Percentiles rank a stretch among this genome's conserved stretches.
Evolutionary conservation across 2,113 vertebrate genomes (phyloP).

Genomic region (Erythrocercus mccallii): DNA sequence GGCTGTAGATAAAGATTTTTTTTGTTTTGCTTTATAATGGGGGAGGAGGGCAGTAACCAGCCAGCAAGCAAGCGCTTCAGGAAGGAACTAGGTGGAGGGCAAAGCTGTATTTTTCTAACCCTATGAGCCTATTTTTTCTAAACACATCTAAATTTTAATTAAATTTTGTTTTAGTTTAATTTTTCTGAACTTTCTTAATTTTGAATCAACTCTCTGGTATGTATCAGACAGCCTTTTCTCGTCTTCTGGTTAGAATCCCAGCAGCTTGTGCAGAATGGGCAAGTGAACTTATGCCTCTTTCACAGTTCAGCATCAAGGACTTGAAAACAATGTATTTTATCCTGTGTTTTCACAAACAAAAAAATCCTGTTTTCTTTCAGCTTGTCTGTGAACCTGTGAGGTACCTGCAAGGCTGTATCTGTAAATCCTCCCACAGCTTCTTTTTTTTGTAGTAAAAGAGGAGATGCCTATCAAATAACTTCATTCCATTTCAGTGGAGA

Average conservation of each 20-base stretch:
- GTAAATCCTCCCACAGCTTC: background rate
- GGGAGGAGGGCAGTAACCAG: background rate
- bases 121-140: background rate
- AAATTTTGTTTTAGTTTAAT: background rate
- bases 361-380: background rate
- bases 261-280: background rate
- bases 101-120: background rate
- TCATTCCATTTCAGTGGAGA: background rate
- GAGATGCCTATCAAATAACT: background rate
- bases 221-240: background rate
- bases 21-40: constrained; percentile 36
- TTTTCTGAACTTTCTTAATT: background rate
- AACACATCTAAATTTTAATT: background rate
- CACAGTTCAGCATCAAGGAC: background rate
- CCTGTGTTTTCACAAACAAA: background rate
- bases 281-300: background rate
- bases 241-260: background rate
- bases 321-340: background rate
- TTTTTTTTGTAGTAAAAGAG: background rate
- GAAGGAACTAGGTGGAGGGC: background rate
- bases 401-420: background rate
- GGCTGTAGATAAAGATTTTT: constrained; percentile 48
- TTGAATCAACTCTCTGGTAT: background rate
- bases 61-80: background rate
- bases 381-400: background rate